Evolutionary conservation across 2,113 vertebrate species (phyloP).

Genomic region (Oceanodroma tethys): DNA sequence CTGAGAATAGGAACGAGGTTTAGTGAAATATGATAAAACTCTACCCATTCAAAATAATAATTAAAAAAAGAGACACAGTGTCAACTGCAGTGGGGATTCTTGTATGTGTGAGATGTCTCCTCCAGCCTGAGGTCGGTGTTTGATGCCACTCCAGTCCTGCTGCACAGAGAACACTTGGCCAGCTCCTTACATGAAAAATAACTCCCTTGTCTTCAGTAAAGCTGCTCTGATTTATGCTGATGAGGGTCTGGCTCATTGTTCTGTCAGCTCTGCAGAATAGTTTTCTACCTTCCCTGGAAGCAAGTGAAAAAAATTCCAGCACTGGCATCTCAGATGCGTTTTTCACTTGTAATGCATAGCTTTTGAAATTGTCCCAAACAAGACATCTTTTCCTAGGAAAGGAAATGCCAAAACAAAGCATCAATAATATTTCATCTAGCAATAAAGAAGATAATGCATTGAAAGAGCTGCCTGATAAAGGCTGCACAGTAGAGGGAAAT

Average conservation of each 20-base stretch:
- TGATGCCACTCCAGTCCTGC: neutral
- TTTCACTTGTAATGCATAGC: neutral
- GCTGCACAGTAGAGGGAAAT: neutral
- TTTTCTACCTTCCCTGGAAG: neutral
- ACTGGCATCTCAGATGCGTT: neutral
- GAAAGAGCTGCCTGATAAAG: neutral
- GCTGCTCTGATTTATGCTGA: neutral
- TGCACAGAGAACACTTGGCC: neutral
- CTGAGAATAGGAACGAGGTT: neutral
- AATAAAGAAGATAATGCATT: neutral
- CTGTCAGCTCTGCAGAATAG: neutral
- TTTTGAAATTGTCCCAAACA: constrained; percentile 26
- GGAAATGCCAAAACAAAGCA: constrained; percentile 9
- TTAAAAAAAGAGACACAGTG: neutral
- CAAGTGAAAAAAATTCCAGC: neutral
- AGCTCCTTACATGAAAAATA: neutral
- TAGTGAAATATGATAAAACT: neutral
- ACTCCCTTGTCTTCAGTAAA: neutral
- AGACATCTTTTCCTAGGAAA: neutral
- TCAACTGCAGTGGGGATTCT: neutral
- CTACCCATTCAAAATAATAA: neutral
- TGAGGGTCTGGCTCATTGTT: neutral
- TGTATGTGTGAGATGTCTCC: neutral
- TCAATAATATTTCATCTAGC: neutral
- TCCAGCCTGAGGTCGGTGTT: neutral